phyloP scores from a whole-genome alignment of 1,140 invertebrate genomes.

The Pissodes strobi region DNA sequence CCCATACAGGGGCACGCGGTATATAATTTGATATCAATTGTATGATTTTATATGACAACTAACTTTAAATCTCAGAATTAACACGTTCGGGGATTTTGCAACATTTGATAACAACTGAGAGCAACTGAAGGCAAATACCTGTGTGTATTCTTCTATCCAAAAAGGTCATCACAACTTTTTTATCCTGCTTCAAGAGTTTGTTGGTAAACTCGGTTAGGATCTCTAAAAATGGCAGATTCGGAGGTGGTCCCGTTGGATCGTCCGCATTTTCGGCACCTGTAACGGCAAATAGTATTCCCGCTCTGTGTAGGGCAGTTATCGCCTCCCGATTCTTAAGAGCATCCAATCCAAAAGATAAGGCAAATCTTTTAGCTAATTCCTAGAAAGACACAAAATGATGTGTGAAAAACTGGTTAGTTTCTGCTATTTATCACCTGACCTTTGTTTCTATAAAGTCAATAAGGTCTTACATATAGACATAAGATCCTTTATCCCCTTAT shows the following conservation, averaged over 20 bases:
- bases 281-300: slow-evolving; percentile 90
- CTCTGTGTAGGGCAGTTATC: slow-evolving; percentile 92
- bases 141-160: slow-evolving; percentile 79
- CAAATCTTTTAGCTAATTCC: slow-evolving; percentile 96
- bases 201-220: slow-evolving; percentile 94
- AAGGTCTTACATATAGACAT: too few relatives aligned
- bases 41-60: too few relatives aligned
- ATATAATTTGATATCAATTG: too few relatives aligned
- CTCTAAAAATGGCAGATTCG: slow-evolving; percentile 90
- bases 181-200: slow-evolving; percentile 95
- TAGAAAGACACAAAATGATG: slow-evolving; percentile 32
- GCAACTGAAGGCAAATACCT: too few relatives aligned
- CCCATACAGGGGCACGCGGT: too few relatives aligned
- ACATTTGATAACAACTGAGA: too few relatives aligned
- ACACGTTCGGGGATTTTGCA: too few relatives aligned
- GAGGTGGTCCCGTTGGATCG: slow-evolving; percentile 78
- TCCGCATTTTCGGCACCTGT: slow-evolving; percentile 59
- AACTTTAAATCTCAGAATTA: too few relatives aligned
- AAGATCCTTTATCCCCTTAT: too few relatives aligned
- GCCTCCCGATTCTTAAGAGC: slow-evolving; percentile 97
- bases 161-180: slow-evolving; percentile 85
- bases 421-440: too few relatives aligned
- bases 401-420: too few relatives aligned
- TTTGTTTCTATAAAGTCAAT: too few relatives aligned
- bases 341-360: slow-evolving; percentile 96